These are phyloP conservation scores for Meteorus colon DNA, from an alignment of 2,888 invertebrate species.

Conservation along the genomic window DNA sequence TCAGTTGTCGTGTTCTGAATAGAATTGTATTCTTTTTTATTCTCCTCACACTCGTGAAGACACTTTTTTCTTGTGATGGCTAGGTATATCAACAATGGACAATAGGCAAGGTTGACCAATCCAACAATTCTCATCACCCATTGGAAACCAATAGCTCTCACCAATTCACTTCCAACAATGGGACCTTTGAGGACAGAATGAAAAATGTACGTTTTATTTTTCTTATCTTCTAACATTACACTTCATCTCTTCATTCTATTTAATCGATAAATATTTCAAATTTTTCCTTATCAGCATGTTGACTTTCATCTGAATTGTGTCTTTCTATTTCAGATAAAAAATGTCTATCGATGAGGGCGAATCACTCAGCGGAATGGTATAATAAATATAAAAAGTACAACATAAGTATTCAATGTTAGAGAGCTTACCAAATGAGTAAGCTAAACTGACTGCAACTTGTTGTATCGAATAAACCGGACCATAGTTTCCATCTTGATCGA, in stretches of 20 bases:
- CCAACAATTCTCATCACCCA: conserved; percentile 85
- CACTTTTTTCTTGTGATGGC: conserved; percentile 60
- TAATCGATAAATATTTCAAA: too few relatives aligned
- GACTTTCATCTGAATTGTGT: not conserved
- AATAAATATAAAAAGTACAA: not conserved
- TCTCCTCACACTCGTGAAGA: conserved; percentile 50
- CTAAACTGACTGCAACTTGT: conserved; percentile 87
- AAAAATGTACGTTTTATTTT: conserved; percentile 1
- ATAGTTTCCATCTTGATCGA: conserved; percentile 82
- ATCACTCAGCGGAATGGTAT: not conserved
- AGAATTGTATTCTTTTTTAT: conserved; percentile 62
- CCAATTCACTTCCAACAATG: conserved; percentile 82
- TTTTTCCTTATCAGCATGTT: too few relatives aligned
- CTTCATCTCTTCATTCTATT: too few relatives aligned
- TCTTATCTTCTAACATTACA: too few relatives aligned
- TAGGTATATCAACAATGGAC: conserved; percentile 78
- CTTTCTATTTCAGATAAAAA: not conserved
- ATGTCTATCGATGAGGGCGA: too few relatives aligned
- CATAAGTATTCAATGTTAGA: not conserved
- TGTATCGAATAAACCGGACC: conserved; percentile 89
- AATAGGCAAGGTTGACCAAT: conserved; percentile 80
- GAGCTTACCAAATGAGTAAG: conserved; percentile 82
- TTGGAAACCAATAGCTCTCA: conserved; percentile 81
- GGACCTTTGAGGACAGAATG: conserved; percentile 76
- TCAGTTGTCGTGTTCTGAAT: conserved; percentile 53